Conservation (phyloP, 2,113 vertebrate species). For the Hyperoodon ampullatus region DNA sequence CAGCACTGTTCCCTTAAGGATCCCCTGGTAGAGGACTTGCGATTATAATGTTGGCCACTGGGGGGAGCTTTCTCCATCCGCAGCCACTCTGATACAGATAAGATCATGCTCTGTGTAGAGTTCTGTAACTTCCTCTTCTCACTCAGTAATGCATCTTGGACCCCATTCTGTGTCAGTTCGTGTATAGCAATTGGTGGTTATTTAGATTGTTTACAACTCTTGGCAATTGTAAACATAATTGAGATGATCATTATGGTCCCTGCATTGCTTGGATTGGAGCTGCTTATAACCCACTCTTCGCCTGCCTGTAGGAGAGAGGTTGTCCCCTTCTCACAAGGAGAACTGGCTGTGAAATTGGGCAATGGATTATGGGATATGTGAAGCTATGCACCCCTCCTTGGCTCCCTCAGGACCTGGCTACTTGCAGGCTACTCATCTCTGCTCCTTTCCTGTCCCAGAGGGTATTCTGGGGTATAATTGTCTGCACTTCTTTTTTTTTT, state of each 20-base stretch:
- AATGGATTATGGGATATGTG: not conserved
- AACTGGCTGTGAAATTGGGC: not conserved
- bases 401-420: not conserved
- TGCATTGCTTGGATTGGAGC: not conserved
- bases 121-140: not conserved
- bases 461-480: not conserved
- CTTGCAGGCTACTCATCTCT: not conserved
- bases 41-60: not conserved
- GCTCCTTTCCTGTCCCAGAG: not conserved
- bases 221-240: not conserved
- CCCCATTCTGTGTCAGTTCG: no score
- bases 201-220: not conserved
- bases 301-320: not conserved
- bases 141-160: not conserved
- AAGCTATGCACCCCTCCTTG: no score
- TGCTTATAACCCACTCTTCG: not conserved
- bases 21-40: accelerated
- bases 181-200: not conserved
- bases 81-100: not conserved
- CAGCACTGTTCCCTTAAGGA: not conserved
- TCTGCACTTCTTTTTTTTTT: not conserved
- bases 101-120: not conserved
- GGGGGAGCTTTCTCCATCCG: not conserved
- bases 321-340: not conserved
- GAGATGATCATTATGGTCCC: not conserved